Evolutionary conservation across 2,797 vertebrate species (phyloP).

Genomic region (Ispidina lecontei): DNA sequence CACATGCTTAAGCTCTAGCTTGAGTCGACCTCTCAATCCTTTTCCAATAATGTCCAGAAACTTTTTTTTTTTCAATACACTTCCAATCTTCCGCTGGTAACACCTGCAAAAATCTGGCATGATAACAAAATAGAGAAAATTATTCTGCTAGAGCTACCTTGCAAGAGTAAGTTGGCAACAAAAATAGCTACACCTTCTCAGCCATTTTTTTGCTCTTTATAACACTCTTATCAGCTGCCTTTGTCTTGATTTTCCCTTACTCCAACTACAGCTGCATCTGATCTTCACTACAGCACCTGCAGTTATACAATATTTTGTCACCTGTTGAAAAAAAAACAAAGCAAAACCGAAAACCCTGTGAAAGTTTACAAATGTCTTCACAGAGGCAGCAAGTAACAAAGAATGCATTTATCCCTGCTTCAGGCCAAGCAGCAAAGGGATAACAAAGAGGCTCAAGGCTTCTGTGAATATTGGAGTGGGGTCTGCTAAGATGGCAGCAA

Average conservation of each 20-base stretch:
- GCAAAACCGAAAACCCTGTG: neutral
- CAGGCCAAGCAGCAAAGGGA: neutral
- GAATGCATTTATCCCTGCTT: constrained; percentile 16
- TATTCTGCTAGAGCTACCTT: constrained; percentile 1
- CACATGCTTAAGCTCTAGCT: neutral
- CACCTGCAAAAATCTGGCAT: neutral
- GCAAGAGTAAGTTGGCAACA: neutral
- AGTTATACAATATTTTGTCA: constrained; percentile 3
- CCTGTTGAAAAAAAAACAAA: constrained; percentile 1
- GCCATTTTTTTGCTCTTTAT: neutral
- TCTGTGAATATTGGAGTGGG: neutral
- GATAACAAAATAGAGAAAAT: neutral
- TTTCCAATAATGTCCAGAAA: neutral
- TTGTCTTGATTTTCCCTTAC: constrained; percentile 8
- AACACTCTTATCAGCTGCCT: neutral
- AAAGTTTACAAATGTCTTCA: neutral
- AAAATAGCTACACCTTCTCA: constrained; percentile 6
- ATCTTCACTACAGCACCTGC: constrained; percentile 16
- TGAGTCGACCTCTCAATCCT: neutral
- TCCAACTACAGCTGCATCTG: constrained; percentile 8
- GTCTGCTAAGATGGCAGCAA: constrained; percentile 64
- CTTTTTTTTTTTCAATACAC: neutral
- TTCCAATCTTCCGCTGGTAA: neutral
- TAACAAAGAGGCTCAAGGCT: constrained; percentile 36
- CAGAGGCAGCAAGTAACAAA: neutral